Conservation (phyloP, 2,888 invertebrate genomes). For the Agonum fuliginosum region DNA sequence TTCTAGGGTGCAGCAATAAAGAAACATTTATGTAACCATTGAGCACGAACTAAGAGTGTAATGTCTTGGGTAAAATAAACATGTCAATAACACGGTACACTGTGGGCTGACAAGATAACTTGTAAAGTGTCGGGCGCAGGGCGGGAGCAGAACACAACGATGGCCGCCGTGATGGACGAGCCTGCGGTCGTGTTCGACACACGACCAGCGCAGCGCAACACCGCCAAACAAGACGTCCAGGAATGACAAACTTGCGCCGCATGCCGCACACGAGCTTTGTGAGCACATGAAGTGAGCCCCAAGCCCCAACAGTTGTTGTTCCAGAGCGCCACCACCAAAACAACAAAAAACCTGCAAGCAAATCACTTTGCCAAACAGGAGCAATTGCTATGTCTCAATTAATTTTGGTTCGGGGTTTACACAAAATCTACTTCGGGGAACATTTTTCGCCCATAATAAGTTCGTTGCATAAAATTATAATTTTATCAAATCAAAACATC, state of each 20-base stretch:
- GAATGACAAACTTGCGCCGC: constrained; percentile 46
- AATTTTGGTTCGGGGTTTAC: too few relatives aligned
- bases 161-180: constrained; percentile 55
- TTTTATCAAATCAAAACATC: too few relatives aligned
- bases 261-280: constrained; percentile 4
- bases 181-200: constrained; percentile 57
- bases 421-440: too few relatives aligned
- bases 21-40: constrained; percentile 35
- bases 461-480: too few relatives aligned
- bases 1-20: constrained; percentile 1
- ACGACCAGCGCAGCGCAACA: constrained; percentile 42
- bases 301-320: too few relatives aligned
- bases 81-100: constrained; percentile 57
- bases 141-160: constrained; percentile 5
- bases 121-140: constrained; percentile 58
- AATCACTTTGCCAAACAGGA: too few relatives aligned
- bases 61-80: constrained; percentile 57
- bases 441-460: too few relatives aligned
- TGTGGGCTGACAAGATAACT: constrained; percentile 56
- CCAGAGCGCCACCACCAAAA: too few relatives aligned
- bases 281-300: too few relatives aligned
- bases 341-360: too few relatives aligned
- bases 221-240: constrained; percentile 43
- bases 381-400: too few relatives aligned
- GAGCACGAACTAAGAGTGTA: constrained; percentile 44